Evolutionary conservation across 2,113 vertebrate species (phyloP), one percentile per base, ranked within the genome.

Genomic region (Oxyruncus cristatus): DNA sequence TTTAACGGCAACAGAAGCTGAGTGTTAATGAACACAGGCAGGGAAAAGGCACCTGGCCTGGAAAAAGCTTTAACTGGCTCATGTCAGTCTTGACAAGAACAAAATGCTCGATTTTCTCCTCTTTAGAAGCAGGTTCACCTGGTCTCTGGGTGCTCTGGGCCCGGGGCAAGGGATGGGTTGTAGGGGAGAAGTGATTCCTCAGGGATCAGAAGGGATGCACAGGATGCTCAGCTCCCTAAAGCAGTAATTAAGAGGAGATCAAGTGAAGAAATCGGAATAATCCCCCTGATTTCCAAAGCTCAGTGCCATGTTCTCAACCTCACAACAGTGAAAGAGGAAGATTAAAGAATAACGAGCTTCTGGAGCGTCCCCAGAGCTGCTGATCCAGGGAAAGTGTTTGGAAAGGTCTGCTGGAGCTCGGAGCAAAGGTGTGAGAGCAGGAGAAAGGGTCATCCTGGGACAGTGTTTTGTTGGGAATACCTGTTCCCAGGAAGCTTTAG

Each of bases 61-160:
- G 81, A 16, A 62, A 53, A 30, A 35, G 35, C 44, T 46, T 62
- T 62, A 19, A 82, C 70, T 59, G 44, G 55, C 41, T 42, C 65
- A 14, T 37, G 5, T 2, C 18, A 4, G 33, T 27, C 76, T 26
- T 2, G 2, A 52, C 67, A n/a, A 67, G 86, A 42, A 52, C 41
- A 39, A 44, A 39, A 47, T 0, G 2, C 74, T 52, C 52, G 32
- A 4, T 86, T 92, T 53, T 21, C 53, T 23, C 35, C 71, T 26
- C 21, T 0, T 37, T 7, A 46, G 77, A 19, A 88, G 70, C 63
- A 53, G 50, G 81, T 66, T n/a, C 7, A 0, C n/a, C 33, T 76
- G 37, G 58, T 66, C 82, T 79, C 70, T 0, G 1, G 0, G 3
- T 2, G 58, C 47, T 33, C 50, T 13, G 11, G 1, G 46, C 15